Percentiles rank a stretch among this genome's conserved stretches.
These are phyloP conservation scores for Chelonoidis abingdonii DNA, from an alignment of 2,113 vertebrate genomes.

Conservation along the genomic window DNA sequence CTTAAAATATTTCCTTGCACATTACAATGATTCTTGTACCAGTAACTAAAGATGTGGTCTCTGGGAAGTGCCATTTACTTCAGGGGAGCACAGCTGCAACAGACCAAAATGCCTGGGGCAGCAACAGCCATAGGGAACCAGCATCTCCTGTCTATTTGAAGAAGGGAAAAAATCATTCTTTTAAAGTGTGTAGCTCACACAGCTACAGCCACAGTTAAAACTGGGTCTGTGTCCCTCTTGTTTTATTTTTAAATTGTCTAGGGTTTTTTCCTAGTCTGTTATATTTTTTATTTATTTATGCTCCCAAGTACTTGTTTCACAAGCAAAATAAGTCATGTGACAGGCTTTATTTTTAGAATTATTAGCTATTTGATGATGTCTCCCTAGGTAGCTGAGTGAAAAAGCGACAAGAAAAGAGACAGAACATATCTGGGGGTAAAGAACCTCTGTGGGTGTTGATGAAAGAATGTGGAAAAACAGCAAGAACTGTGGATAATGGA, in stretches of 20 bases:
- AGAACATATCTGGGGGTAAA: constrained; percentile 58
- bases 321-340: constrained; percentile 43
- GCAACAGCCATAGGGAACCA: constrained; percentile 32
- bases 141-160: constrained; percentile 38
- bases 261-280: not conserved
- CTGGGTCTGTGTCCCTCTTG: not conserved
- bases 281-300: constrained; percentile 8
- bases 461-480: constrained; percentile 66
- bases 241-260: constrained; percentile 5
- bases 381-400: constrained; percentile 39
- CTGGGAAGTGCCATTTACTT: constrained; percentile 67
- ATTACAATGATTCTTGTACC: constrained; percentile 44
- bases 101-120: constrained; percentile 68
- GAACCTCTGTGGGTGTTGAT: constrained; percentile 70
- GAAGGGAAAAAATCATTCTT: constrained; percentile 17
- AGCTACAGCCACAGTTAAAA: constrained; percentile 16
- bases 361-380: constrained; percentile 57
- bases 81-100: constrained; percentile 67
- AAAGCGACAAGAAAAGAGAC: constrained; percentile 54
- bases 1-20: constrained; percentile 51
- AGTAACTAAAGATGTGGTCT: constrained; percentile 68
- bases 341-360: constrained; percentile 53
- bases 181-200: not conserved
- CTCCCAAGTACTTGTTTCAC: constrained; percentile 24
- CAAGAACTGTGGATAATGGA: constrained; percentile 73